These are phyloP conservation scores for Daubentonia madagascariensis DNA, from an alignment of 2,113 vertebrate genomes.

Conservation along the genomic window DNA sequence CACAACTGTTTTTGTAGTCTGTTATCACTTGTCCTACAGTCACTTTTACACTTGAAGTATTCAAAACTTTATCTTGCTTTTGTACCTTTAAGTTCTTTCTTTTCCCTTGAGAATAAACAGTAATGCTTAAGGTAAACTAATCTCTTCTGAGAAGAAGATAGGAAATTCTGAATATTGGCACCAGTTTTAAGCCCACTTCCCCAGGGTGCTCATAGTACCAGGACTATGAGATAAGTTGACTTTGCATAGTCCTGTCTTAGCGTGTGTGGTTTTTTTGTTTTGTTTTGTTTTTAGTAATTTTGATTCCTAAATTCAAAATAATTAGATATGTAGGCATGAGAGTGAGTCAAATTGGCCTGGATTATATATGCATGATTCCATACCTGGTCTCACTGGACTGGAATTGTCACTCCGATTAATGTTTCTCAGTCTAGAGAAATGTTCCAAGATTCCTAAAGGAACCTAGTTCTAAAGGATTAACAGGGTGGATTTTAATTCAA, in stretches of 20 bases:
- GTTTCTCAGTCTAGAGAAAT: neutral
- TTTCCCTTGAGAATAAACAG: neutral
- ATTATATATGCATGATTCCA: neutral
- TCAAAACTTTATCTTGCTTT: neutral
- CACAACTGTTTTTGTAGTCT: neutral
- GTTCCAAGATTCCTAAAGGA: neutral
- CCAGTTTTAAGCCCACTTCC: neutral
- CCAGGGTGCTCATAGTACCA: neutral
- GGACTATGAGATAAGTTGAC: neutral
- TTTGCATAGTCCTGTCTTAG: neutral
- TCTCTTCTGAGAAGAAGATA: neutral
- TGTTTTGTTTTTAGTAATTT: neutral
- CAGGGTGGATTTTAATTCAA: slow-evolving; percentile 3
- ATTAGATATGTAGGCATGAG: neutral
- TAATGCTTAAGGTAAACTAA: neutral
- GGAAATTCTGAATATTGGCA: slow-evolving; percentile 6
- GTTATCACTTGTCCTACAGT: neutral
- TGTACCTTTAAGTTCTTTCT: neutral
- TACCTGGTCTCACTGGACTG: neutral
- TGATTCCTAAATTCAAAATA: neutral
- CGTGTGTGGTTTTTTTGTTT: neutral
- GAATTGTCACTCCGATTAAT: neutral
- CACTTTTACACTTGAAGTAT: neutral
- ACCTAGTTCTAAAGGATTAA: neutral
- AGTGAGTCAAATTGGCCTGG: neutral